These are phyloP conservation scores for Galeopterus variegatus DNA, from an alignment of 2,113 vertebrate genomes.

Conservation along the genomic window DNA sequence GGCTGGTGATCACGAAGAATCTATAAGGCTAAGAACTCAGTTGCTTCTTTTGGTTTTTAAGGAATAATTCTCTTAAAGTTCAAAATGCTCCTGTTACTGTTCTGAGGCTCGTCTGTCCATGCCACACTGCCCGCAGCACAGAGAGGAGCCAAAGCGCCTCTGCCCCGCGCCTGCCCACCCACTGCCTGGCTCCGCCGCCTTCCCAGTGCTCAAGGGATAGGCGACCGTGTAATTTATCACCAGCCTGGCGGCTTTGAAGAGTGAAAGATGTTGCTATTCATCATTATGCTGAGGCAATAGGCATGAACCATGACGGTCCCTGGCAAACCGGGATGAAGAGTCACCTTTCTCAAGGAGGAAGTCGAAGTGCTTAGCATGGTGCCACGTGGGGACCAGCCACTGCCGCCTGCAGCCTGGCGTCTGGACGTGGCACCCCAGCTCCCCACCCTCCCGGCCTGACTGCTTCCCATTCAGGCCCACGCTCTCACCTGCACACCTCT, in stretches of 20 bases:
- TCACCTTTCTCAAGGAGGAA: background rate
- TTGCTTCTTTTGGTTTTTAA: background rate
- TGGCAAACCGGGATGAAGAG: background rate
- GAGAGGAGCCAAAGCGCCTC: background rate
- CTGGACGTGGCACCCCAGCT: accelerated
- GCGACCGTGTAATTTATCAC: background rate
- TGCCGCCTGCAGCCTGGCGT: background rate
- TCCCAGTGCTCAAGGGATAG: background rate
- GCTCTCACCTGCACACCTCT: background rate
- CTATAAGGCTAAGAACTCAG: background rate
- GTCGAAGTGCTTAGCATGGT: background rate
- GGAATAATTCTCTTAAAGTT: background rate
- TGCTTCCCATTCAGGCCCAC: background rate
- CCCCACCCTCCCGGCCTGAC: background rate
- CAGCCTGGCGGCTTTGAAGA: background rate
- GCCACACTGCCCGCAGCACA: background rate
- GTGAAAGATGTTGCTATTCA: background rate
- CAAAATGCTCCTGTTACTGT: background rate
- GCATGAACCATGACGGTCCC: background rate
- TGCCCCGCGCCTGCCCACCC: background rate
- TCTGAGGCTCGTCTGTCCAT: background rate
- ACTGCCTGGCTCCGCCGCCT: background rate
- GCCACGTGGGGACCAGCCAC: background rate
- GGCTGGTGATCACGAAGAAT: background rate
- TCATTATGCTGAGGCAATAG: background rate